Base-by-base conservation (phyloP, 2,888 invertebrate genomes). In the Salticus scenicus region DNA sequence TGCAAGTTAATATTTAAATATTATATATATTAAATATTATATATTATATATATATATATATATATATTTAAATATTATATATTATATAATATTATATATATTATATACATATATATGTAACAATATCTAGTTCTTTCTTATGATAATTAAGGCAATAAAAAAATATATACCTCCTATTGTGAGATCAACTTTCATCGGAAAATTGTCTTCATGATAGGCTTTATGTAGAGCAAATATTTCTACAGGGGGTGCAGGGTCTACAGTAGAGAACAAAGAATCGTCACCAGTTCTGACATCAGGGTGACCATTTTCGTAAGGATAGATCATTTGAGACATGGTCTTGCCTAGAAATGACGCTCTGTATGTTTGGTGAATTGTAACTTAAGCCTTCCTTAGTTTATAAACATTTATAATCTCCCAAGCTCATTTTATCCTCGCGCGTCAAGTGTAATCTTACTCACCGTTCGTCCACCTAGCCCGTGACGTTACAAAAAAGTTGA, bases 121-220 rank as follows among this genome's bases (percentile, higher is more conserved):
- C n/a, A n/a, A n/a, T n/a, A n/a, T n/a, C n/a, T n/a, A n/a, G n/a
- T n/a, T n/a, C n/a, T n/a, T n/a, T n/a, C n/a, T n/a, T n/a, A n/a
- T n/a, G n/a, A n/a, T n/a, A n/a, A n/a, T n/a, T n/a, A n/a, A n/a
- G n/a, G n/a, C n/a, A n/a, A n/a, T n/a, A n/a, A n/a, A n/a, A n/a
- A n/a, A n/a, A n/a, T n/a, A n/a, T n/a, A n/a, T 93, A 98, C 98
- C 98, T 92, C 99, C 99, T 90, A 98, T 95, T 80, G 96, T 95
- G 77, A 99, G 93, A 92, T 97, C 98, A 42, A 98, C 97, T 94
- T 99, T 99, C 88, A 95, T 93, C 75, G 94, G 93, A 90, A 92
- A 93, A 1, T 93, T 91, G 91, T 98, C 98, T 30, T 91, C 91
- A 69, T 91, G 91, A 89, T 90, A 93, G 47, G 91, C 89, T 51